A percentile compares a stretch with the other conserved stretches of the same genome.
phyloP scores from a whole-genome alignment of 2,113 vertebrate species.

The Nothocercus nigrocapillus region DNA sequence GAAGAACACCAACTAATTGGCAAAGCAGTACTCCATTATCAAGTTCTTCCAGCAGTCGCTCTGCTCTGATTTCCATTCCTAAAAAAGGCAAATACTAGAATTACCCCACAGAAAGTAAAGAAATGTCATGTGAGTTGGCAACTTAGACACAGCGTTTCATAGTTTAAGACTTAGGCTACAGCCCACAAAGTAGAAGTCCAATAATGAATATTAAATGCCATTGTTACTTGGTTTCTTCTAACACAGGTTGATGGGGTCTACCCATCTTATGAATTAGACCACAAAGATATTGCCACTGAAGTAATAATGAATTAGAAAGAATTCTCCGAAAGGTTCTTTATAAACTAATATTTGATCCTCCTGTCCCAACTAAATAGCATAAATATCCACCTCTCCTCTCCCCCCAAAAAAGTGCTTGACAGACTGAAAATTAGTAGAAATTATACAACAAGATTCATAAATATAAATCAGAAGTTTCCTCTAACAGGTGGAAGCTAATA shows the following conservation, averaged over 20 bases:
- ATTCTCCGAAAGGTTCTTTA: background rate
- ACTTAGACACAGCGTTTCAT: background rate
- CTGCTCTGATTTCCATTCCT: conserved; percentile 83
- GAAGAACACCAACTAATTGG: conserved; percentile 86
- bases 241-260: background rate
- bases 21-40: conserved; percentile 86
- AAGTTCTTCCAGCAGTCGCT: conserved; percentile 85
- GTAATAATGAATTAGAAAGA: background rate
- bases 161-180: background rate
- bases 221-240: background rate
- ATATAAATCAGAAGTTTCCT: background rate
- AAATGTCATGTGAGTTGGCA: background rate
- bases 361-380: too few species aligned
- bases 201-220: background rate
- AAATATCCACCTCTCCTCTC: too few species aligned
- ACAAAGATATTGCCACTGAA: background rate
- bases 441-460: background rate
- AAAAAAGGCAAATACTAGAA: background rate
- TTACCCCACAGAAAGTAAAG: background rate
- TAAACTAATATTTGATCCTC: background rate
- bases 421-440: background rate
- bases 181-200: background rate
- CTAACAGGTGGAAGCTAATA: background rate
- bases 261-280: background rate
- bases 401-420: background rate